phyloP scores from a whole-genome alignment of 2,797 vertebrate species.

The Lycodopsis pacificus region DNA sequence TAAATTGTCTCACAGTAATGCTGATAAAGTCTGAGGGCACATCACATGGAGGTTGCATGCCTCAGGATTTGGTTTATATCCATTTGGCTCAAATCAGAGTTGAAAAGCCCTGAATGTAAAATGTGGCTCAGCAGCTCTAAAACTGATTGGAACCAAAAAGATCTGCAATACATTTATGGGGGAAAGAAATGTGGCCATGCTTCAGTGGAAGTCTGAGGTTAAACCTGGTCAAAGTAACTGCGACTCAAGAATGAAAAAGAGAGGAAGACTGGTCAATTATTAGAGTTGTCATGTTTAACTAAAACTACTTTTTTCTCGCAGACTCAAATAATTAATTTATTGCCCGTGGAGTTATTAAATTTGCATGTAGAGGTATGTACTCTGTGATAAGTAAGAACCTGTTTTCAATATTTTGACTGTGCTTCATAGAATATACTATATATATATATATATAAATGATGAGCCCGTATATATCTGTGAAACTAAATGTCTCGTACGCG shows the following conservation, averaged over 20 bases:
- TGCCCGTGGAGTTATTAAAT: constrained; percentile 23
- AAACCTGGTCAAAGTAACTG: constrained; percentile 4
- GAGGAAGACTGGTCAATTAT: constrained; percentile 5
- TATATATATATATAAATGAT: neutral
- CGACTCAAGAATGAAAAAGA: neutral
- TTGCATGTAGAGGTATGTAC: constrained; percentile 22
- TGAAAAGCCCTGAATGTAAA: constrained; percentile 60
- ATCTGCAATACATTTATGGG: constrained; percentile 15
- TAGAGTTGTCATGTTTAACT: constrained; percentile 4
- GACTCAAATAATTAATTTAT: constrained; percentile 32
- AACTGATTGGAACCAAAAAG: constrained; percentile 26
- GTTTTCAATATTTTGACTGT: constrained; percentile 23
- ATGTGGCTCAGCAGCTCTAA: constrained; percentile 45
- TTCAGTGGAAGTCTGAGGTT: constrained; percentile 24
- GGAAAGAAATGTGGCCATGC: constrained; percentile 3
- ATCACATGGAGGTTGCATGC: constrained; percentile 47
- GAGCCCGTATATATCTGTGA: neutral
- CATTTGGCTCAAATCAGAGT: constrained; percentile 54
- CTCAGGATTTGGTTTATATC: constrained; percentile 62
- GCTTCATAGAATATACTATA: neutral
- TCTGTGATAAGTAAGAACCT: constrained; percentile 15
- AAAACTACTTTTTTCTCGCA: neutral
- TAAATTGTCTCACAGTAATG: constrained; percentile 67
- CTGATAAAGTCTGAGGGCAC: constrained; percentile 61
- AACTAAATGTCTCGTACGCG: neutral